A percentile compares a stretch with the other conserved stretches of the same genome.
Evolutionary conservation across 2,113 vertebrate species (phyloP).

Genomic region (Chinchilla lanigera): DNA sequence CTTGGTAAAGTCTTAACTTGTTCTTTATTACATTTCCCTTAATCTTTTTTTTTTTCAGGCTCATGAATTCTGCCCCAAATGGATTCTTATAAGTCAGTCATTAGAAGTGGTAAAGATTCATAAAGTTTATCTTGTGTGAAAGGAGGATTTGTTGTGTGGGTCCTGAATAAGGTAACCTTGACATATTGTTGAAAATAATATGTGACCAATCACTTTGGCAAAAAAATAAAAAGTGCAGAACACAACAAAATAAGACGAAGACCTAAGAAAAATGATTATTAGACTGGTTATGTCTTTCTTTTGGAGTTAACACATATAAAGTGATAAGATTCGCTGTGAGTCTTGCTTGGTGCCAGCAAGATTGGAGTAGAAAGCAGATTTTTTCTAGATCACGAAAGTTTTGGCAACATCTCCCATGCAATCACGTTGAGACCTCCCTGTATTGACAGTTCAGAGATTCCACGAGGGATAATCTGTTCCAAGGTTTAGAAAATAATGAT

Average conservation of each 20-base stretch:
- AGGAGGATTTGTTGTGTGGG: neutral
- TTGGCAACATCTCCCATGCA: neutral
- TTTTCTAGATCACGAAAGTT: neutral
- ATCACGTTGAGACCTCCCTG: neutral
- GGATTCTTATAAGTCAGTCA: slow-evolving; percentile 15
- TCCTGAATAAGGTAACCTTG: neutral
- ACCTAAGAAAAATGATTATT: neutral
- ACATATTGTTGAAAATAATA: neutral
- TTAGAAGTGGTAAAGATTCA: neutral
- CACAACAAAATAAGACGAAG: neutral
- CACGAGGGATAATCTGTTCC: slow-evolving; percentile 31
- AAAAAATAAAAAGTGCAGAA: neutral
- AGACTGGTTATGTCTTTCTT: neutral
- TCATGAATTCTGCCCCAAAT: neutral
- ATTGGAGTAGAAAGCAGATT: neutral
- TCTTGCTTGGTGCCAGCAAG: slow-evolving; percentile 23
- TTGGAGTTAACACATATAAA: neutral
- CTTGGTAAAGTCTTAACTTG: slow-evolving; percentile 53
- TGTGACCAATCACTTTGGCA: slow-evolving; percentile 17
- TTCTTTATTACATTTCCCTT: slow-evolving; percentile 50
- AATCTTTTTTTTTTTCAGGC: neutral
- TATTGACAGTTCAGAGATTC: slow-evolving; percentile 31
- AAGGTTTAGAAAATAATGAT: slow-evolving; percentile 45
- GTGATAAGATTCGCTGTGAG: neutral
- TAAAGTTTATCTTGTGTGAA: neutral